Percentiles rank a stretch among this genome's conserved stretches.
Conservation (phyloP, 23 tunicate species). For the Styela plicata region DNA sequence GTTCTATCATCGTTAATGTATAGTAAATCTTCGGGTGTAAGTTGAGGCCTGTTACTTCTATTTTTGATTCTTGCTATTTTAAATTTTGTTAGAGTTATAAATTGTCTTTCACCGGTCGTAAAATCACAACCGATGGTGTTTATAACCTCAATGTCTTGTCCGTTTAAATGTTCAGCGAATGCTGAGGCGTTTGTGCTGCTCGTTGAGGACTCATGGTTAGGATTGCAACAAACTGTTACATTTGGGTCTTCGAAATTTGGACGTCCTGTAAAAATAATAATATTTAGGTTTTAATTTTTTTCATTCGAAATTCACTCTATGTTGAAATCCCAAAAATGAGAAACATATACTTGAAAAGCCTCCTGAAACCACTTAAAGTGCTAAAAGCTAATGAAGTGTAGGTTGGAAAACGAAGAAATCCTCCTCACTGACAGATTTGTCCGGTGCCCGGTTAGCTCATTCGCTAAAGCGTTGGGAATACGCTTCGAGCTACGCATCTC, state of each 20-base stretch:
- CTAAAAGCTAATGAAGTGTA: no score
- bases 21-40: not conserved
- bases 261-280: not conserved
- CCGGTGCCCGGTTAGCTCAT: no score
- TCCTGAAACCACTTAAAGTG: no score
- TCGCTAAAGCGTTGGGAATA: no score
- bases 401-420: no score
- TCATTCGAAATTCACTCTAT: no score
- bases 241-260: not conserved
- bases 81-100: constrained; percentile 7
- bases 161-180: not conserved
- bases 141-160: not conserved
- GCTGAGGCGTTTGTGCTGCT: not conserved
- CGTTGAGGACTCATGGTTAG: not conserved
- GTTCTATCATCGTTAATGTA: not conserved
- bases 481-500: no score
- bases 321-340: no score
- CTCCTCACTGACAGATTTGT: no score
- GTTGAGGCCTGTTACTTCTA: not conserved
- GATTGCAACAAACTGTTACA: constrained; percentile 4
- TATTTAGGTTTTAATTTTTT: no score
- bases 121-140: constrained; percentile 11
- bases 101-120: not conserved
- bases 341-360: no score
- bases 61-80: not conserved